Base-by-base conservation (phyloP, 1,140 invertebrate species). In the Planococcus citri region DNA sequence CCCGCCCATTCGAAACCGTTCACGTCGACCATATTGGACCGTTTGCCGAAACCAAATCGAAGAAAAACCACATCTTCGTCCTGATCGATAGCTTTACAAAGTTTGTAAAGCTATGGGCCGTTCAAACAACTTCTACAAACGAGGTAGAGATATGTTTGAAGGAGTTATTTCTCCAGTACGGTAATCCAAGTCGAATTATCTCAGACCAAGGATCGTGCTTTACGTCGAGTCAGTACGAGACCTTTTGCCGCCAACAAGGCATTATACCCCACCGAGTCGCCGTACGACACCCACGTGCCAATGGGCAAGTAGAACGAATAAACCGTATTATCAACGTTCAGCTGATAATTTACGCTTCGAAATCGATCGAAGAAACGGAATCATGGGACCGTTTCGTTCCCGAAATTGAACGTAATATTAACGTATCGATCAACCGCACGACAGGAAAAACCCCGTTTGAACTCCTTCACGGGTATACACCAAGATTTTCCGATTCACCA, bases 11-110 rank as follows among this genome's bases (percentile, higher is more conserved):
- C 27, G 21, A 41, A 12, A 12, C 37, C 0, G 12, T 29, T 1
- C 60, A 70, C 12, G 9, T 67, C 6, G 70, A 70, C n/a, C 37
- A 64, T 4, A 0, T 70, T 6, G 60, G 70, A n/a, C 70, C 70
- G 0, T 70, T 70, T 21, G 21, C 12, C 1, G 38, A 33, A 10
- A 70, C 9, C 9, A n/a, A n/a, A n/a, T 12, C 4, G 0, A 70
- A 67, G 0, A 4, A 20, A 3, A 67, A 70, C 1, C 12, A 10
- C 14, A 38, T 33, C 22, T 51, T 70, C 2, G 70, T 70, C 1
- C 20, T 70, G 1, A n/a, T 70, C 8, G 60, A 70, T 38, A 67
- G 38, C 4, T 41, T 68, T 1, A 68, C 60, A n/a, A 70, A 70
- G n/a, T 70, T 67, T 17, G 0, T 41, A 27, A n/a, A 17, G 10